phyloP scores from a whole-genome alignment of 2,888 invertebrate species.

The Sceliomorpha sp. region DNA sequence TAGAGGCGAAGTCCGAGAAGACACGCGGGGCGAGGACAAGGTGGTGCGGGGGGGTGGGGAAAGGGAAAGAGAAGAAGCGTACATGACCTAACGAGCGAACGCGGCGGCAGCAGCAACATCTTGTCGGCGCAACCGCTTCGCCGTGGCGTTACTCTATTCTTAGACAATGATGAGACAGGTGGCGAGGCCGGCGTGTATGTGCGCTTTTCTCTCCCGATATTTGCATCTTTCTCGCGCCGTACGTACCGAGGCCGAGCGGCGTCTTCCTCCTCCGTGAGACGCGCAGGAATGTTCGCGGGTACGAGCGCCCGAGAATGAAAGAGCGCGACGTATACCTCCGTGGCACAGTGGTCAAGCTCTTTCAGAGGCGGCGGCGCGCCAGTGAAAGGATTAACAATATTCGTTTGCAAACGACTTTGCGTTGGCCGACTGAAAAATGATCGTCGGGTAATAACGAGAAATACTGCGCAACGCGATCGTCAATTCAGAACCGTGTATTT shows the following conservation, averaged over 20 bases:
- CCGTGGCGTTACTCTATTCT: slow-evolving; percentile 72
- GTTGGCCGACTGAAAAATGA: slow-evolving; percentile 11
- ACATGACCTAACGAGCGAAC: slow-evolving; percentile 60
- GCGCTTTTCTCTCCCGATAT: slow-evolving; percentile 37
- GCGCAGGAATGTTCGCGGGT: slow-evolving; percentile 54
- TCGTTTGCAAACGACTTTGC: slow-evolving; percentile 32
- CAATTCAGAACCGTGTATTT: too few species aligned
- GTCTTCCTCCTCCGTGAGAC: slow-evolving; percentile 48
- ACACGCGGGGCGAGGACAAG: too few species aligned
- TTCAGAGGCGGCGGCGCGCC: slow-evolving; percentile 35
- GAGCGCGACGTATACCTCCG: slow-evolving; percentile 16
- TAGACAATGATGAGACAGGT: slow-evolving; percentile 75
- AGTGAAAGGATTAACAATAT: slow-evolving; percentile 48
- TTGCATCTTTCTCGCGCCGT: slow-evolving; percentile 46
- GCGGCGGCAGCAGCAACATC: slow-evolving; percentile 52
- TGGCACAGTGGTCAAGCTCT: slow-evolving; percentile 37
- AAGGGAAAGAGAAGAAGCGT: slow-evolving; percentile 45
- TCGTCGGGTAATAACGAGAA: slow-evolving; percentile 27
- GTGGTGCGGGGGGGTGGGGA: too few species aligned
- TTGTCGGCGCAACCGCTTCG: slow-evolving; percentile 51
- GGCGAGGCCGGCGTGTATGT: slow-evolving; percentile 62
- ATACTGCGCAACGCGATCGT: slow-evolving; percentile 11
- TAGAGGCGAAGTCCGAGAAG: too few species aligned
- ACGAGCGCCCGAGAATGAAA: not conserved
- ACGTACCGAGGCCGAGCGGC: slow-evolving; percentile 24